Percentiles rank a stretch among this genome's conserved stretches.
Evolutionary conservation across 2,888 invertebrate species (phyloP).

Genomic region (Electrophaes corylata): DNA sequence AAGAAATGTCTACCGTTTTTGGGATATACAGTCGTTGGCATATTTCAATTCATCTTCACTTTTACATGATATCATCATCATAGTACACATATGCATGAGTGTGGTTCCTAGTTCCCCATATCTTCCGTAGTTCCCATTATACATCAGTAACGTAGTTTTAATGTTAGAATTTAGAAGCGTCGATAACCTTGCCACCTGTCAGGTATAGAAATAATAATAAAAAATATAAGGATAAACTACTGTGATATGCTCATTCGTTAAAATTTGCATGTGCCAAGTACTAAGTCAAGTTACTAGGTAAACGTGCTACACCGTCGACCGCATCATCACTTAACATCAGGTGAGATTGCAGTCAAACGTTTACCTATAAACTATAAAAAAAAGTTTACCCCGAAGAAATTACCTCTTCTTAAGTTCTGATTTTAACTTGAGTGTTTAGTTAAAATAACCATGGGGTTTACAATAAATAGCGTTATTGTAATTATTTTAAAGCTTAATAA

Average conservation of each 20-base stretch:
- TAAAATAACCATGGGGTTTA: too few relatives aligned
- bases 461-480: too few relatives aligned
- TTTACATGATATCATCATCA: constrained; percentile 47
- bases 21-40: neutral
- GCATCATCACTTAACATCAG: too few relatives aligned
- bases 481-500: too few relatives aligned
- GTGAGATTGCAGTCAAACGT: too few relatives aligned
- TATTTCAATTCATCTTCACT: neutral
- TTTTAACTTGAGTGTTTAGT: too few relatives aligned
- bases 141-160: neutral
- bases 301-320: too few relatives aligned
- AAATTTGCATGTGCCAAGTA: neutral
- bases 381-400: too few relatives aligned
- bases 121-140: constrained; percentile 10
- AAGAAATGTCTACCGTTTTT: neutral
- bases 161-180: neutral
- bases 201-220: too few relatives aligned
- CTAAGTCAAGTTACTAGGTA: too few relatives aligned
- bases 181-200: neutral
- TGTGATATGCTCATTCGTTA: neutral
- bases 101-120: constrained; percentile 67
- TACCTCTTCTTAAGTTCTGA: too few relatives aligned
- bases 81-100: constrained; percentile 77
- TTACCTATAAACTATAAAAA: too few relatives aligned
- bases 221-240: neutral